Evolutionary conservation across 1,140 invertebrate genomes (phyloP), one percentile per base, ranked within the genome.

Genomic region (Diploscapter pachys): DNA sequence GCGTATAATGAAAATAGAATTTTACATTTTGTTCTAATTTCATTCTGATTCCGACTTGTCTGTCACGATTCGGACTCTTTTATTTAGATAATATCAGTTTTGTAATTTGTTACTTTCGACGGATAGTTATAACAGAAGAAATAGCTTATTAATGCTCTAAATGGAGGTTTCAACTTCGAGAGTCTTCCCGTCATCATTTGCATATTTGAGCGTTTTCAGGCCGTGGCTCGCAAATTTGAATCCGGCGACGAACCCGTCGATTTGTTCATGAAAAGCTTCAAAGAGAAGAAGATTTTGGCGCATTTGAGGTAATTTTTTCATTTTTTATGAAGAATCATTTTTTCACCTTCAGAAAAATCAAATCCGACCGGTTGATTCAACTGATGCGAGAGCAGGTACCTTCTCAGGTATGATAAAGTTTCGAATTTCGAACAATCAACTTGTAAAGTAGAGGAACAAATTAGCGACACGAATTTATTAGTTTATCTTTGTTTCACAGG

Each of bases 241-340:
- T 56, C 68, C n/a, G 73, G 73, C 5, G 54, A 57, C 4, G 50
- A 69, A 11, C 9, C 54, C 2, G 50, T 65, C n/a, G 73, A 74
- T 6, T 48, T 68, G 9, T 74, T 74, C 48, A 9, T 74, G 48
- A 74, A 74, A 65, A 65, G 70, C n/a, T 74, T 74, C 66, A 64
- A 74, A 5, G 73, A 74, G 2, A 74, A 74, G 51, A 74, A 74
- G 56, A 57, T 61, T 4, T 4, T 69, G 4, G 73, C 73, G 62
- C 73, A 74, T 63, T 57, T 69, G 1, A 50, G 66, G 66, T 68
- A 52, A 51, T 6, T 52, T 48, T 68, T 52, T 68, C 57, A 31
- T 59, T 59, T 59, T 59, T 59, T 31, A 59, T 59, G 31, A 11
- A 59, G 9, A 59, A 59, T 11, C 0, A 59, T 59, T 59, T 59